Evolutionary conservation across 23 tunicate genomes (phyloP), one percentile per base, ranked within the genome.

Genomic region (Trididemnum clinides): DNA sequence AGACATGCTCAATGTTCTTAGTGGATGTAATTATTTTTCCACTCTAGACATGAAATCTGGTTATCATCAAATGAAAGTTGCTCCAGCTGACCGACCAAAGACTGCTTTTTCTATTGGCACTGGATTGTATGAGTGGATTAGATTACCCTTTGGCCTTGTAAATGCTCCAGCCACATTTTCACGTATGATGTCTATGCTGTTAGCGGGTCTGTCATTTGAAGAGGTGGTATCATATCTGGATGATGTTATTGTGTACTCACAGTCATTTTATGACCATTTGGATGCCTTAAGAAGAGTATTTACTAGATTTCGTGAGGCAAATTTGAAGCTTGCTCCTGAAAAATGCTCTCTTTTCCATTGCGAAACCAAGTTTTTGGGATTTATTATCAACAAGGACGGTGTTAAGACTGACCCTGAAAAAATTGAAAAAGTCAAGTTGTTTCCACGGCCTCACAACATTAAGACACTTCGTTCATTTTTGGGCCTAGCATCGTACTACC

Each of bases 121-220:
- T 25, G 73, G 84, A 6, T 39, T 78, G 3, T 34, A 34, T 57
- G 69, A 78, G 57, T 78, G 51, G 51, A 78, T 34, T 5, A 28
- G 51, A 3, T 22, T 39, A 21, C 69, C 69, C 2, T 51, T 72
- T 28, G 82, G 87, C 7, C 57, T 88, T 1, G 51, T 21, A 7
- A 87, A 88, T 57, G 77, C 92, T 12, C 71, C 92, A 32, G 92
- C 92, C 20, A 66, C 72, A 0, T 88, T 88, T 72, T 64, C 49
- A 12, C 34, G 81, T 3, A 27, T 88, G 35, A 87, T 83, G 88
- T 32, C 50, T 30, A 23, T 6, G 23, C 3, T 78, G 3, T 27
- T 78, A 4, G 36, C 28, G 15, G 69, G 66, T n/a, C 22, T 66
- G 7, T 66, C 23, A 3, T 78, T n/a, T n/a, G 54, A 78, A 78